Conservation (phyloP, 2,888 invertebrate species). For the Adelphocoris suturalis region DNA sequence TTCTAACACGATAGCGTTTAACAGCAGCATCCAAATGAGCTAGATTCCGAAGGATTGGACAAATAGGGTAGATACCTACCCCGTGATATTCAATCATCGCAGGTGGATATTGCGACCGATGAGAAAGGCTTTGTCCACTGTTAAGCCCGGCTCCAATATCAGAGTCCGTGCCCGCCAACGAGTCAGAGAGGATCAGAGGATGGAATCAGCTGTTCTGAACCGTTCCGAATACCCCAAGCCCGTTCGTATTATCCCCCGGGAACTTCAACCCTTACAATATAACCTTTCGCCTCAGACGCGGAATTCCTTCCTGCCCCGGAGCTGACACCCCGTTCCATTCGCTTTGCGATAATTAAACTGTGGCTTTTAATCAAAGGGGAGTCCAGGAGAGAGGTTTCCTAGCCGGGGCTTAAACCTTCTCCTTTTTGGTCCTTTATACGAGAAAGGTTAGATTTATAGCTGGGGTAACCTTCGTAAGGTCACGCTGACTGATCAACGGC, state of each 20-base stretch:
- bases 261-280: slow-evolving; percentile 22
- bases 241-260: background rate
- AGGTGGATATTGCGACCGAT: slow-evolving; percentile 42
- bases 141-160: background rate
- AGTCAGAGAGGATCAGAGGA: slow-evolving; percentile 36
- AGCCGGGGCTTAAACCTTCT: background rate
- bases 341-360: slow-evolving; percentile 42
- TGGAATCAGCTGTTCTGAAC: slow-evolving; percentile 46
- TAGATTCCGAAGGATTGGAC: no score
- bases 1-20: no score
- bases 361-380: slow-evolving; percentile 27
- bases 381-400: background rate
- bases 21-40: no score
- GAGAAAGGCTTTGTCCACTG: slow-evolving; percentile 45
- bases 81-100: background rate
- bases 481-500: slow-evolving; percentile 39
- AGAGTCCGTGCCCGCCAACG: background rate
- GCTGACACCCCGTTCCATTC: slow-evolving; percentile 20
- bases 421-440: background rate
- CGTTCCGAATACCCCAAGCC: background rate
- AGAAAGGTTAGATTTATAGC: slow-evolving; percentile 4
- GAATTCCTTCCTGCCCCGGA: slow-evolving; percentile 2
- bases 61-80: no score
- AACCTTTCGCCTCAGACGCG: slow-evolving; percentile 19
- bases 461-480: background rate